Percentiles rank a stretch among this genome's conserved stretches.
phyloP scores from a whole-genome alignment of 2,888 invertebrate species.

The Drosophila kambysellisi region DNA sequence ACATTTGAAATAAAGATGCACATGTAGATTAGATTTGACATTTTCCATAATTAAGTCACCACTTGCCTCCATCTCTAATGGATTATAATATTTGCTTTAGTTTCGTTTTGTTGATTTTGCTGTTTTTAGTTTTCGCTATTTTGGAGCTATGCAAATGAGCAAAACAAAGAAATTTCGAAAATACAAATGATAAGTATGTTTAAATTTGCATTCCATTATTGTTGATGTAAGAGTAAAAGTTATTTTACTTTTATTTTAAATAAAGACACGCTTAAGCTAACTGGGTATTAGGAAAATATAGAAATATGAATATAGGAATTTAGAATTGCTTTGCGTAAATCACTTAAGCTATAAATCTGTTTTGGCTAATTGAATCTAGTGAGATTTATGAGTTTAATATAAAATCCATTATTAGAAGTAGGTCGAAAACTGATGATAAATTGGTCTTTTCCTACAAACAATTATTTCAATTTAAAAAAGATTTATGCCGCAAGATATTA shows the following conservation, averaged over 20 bases:
- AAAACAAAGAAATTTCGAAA: conserved; percentile 64
- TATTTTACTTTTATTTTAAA: conserved; percentile 44
- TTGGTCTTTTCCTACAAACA: not conserved
- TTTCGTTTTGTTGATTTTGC: conserved; percentile 26
- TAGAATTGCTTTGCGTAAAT: conserved; percentile 17
- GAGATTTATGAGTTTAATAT: conserved; percentile 40
- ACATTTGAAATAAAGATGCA: not conserved
- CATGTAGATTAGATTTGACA: not conserved
- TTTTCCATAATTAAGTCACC: conserved; percentile 19
- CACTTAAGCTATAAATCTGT: conserved; percentile 2
- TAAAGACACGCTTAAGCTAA: conserved; percentile 4
- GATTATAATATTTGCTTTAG: conserved; percentile 32
- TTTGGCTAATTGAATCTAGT: not conserved
- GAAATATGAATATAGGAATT: conserved; percentile 2
- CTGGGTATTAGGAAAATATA: not conserved
- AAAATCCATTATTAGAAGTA: conserved; percentile 28
- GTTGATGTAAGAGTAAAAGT: conserved; percentile 73
- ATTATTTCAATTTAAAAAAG: not conserved
- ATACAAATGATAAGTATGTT: conserved; percentile 21
- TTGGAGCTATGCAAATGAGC: conserved; percentile 58
- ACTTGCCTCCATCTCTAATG: conserved; percentile 30
- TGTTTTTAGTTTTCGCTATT: conserved; percentile 20
- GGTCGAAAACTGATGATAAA: conserved; percentile 4
- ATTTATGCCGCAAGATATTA: not conserved
- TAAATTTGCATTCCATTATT: conserved; percentile 59